Conservation (phyloP, 1,140 invertebrate genomes). For the Zaprionus inermis region DNA sequence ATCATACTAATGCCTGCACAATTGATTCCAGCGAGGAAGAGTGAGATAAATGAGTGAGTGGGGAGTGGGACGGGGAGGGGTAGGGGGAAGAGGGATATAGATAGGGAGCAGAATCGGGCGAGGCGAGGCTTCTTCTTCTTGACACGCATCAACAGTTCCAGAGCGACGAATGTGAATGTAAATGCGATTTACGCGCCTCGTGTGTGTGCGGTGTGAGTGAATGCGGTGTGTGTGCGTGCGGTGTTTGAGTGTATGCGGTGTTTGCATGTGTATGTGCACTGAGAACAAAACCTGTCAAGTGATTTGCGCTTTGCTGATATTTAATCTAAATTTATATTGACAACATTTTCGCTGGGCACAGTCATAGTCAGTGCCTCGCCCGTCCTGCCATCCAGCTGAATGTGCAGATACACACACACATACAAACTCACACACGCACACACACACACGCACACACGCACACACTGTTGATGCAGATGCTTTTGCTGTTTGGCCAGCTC, state of each 20-base stretch:
- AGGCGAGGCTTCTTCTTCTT: constrained; percentile 3
- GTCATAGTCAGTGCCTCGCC: neutral
- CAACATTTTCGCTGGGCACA: constrained; percentile 35
- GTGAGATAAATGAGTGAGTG: neutral
- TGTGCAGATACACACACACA: too few relatives aligned
- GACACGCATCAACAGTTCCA: constrained; percentile 38
- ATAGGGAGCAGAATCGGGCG: constrained; percentile 10
- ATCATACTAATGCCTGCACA: constrained; percentile 65
- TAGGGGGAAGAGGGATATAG: neutral
- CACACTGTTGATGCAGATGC: constrained; percentile 15
- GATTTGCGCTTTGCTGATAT: constrained; percentile 51
- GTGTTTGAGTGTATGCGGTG: neutral
- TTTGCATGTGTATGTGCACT: neutral
- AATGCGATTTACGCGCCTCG: constrained; percentile 18
- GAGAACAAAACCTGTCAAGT: constrained; percentile 54
- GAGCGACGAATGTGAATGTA: constrained; percentile 16
- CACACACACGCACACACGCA: neutral
- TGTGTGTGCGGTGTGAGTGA: neutral
- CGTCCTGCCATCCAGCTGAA: neutral
- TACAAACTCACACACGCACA: neutral
- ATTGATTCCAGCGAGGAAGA: constrained; percentile 42
- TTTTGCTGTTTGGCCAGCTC: neutral
- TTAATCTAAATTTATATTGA: constrained; percentile 57
- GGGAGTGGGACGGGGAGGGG: neutral
- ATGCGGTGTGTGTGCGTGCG: neutral